Evolutionary conservation across 2,797 vertebrate species (phyloP).

Genomic region (Hoplostethus atlanticus): DNA sequence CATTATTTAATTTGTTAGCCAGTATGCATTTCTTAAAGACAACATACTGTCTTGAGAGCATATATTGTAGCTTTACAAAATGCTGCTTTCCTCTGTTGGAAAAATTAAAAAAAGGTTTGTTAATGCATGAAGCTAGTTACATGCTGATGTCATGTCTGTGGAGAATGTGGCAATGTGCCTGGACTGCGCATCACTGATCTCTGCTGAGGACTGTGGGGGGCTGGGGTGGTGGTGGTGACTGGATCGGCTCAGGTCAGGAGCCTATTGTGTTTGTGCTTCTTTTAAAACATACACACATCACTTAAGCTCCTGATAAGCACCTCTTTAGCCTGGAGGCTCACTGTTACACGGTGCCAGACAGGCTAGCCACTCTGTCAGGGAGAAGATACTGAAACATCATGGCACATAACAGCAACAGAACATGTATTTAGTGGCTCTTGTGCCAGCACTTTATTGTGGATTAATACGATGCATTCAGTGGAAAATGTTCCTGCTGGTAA

Average conservation of each 20-base stretch:
- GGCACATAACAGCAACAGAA: conserved; percentile 23
- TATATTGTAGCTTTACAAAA: background rate
- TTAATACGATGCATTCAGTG: background rate
- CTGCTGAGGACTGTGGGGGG: conserved; percentile 47
- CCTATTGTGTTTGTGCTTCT: conserved; percentile 36
- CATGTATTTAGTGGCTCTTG: conserved; percentile 3
- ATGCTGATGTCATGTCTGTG: conserved; percentile 59
- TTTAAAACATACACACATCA: conserved; percentile 45
- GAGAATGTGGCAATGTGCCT: conserved; percentile 53
- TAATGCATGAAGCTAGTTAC: background rate
- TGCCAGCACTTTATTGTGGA: background rate
- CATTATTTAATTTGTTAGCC: too few relatives aligned
- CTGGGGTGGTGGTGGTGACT: conserved; percentile 25
- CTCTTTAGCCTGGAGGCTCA: conserved; percentile 26
- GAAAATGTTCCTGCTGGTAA: too few relatives aligned
- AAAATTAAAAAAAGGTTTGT: too few relatives aligned
- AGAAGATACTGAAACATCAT: conserved; percentile 27
- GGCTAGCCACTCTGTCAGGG: background rate
- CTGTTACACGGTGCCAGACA: conserved; percentile 28
- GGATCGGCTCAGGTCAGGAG: conserved; percentile 31
- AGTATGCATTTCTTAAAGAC: background rate
- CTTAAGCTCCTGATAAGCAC: conserved; percentile 22
- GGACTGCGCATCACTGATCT: conserved; percentile 63
- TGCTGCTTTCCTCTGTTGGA: background rate
- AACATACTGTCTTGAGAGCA: background rate